Base-by-base conservation (phyloP, 2,888 invertebrate species). In the Glaucopsyche alexis region DNA sequence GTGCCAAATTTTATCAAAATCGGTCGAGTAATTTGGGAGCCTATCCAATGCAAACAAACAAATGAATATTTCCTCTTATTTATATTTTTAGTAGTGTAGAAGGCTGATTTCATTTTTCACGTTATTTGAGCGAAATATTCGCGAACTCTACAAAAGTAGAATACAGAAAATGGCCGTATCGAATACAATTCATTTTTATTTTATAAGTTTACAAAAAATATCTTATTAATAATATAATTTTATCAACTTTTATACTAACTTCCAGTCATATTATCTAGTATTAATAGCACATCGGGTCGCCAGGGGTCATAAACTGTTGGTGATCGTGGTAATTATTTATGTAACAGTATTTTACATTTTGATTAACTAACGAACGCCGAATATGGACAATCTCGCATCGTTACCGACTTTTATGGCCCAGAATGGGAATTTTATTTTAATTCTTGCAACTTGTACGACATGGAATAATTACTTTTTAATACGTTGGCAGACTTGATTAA, bases 381-480 rank as follows among this genome's bases (percentile, higher is more conserved):
- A 69, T 69, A 69, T 47, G 69, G 69, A 45, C 19, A 69, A 69
- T 69, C 69, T 29, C 49, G 19, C 69, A 19, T 69, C 19, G 69
- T 49, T 69, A 29, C 29, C 19, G 16, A 49, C 67, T 1, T 69
- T 69, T 69, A 69, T 49, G 69, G 69, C 14, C 19, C 14, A 13
- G 29, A 29, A 69, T 69, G 69, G 69, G 69, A 69, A 69, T 69
- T 69, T 69, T 69, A 69, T 69, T 69, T 13, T 69, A 69, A 69
- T 69, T 47, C 49, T 13, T 47, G 69, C 19, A 29, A 19, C 69
- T 69, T 47, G 69, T 45, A 49, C 49, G 47, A 47, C 69, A 69
- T 49, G 69, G 47, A 69, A 49, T 69, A 69, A 69, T 69, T 69
- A 69, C 69, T 69, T 69, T 69, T 69, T 69, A 69, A 69, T 49